Evolutionary conservation across 2,113 vertebrate species (phyloP), one percentile per base, ranked within the genome.

Genomic region (Pao palembangensis): DNA sequence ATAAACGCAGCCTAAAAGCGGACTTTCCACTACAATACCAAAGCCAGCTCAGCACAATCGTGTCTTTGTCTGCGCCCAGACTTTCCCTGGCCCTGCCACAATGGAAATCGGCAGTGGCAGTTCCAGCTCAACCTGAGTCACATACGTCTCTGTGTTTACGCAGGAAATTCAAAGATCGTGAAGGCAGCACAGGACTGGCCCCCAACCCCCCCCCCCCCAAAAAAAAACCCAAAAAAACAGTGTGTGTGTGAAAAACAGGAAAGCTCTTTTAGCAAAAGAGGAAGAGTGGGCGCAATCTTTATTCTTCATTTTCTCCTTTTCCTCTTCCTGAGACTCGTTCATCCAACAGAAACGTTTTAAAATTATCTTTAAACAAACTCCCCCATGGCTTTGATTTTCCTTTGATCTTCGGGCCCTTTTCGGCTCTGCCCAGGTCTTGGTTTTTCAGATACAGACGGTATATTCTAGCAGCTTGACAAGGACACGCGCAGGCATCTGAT

Each of bases 371-470:
- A 8, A 38, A 38, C 1, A 1, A 12, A 38, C 34, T 2, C 34
- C 34, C 11, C 34, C 34, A 12, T 12, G 8, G 34, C 34, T 38
- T 38, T 38, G 34, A 38, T 12, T 12, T 38, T 11, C 34, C 10
- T 38, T 38, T 38, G 34, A 38, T 38, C 34, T 12, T 38, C 34
- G 8, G 8, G 43, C 15, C 38, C 42, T 15, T 43, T 10, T 43
- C 42, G 10, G 42, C 15, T 3, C 20, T 42, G 54, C 43, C 15
- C 17, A 11, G 49, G 44, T 69, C 46, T 28, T 28, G 17, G 2
- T 44, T 64, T 47, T 66, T 65, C 77, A 84, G 69, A 76, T 80
- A 60, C 49, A 18, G 44, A 52, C 18, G 12, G 62, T 68, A 67
- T 67, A 72, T 73, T 70, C 43, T 47, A 42, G 10, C 58, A 14